Evolutionary conservation across 2,888 invertebrate species (phyloP), one percentile per base, ranked within the genome.

Genomic region (Platycheirus albimanus): DNA sequence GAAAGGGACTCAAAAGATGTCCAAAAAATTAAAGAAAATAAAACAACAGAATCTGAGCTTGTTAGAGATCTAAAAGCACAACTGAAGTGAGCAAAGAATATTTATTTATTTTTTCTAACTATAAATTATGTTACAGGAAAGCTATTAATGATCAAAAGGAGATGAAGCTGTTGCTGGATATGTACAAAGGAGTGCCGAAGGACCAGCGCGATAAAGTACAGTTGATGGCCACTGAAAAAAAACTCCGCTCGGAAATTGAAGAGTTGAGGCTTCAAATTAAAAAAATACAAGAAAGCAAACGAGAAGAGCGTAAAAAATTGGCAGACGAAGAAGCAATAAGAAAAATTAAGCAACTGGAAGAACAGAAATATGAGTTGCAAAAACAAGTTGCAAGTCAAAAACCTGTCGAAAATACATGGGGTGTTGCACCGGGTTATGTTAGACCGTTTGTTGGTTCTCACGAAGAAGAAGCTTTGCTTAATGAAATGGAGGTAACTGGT

Each of bases 401-500:
- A 91, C 95, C 95, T 92, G 93, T 92, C 71, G 90, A 90, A 49
- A 89, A 88, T 64, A 66, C 88, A 15, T 90, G 90, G 90, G 87
- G 87, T 38, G 86, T 71, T 11, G 72, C 84, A 6, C 66, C 84
- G 2, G 75, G 84, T 87, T 94, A 93, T 88, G 92, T 93, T 20
- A 88, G 95, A 28, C 94, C 95, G 0, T 95, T 95, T 88, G 95
- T 94, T 0, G 95, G 95, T 1, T 95, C 95, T 0, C 94, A 94
- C 88, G 98, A 99, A 90, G 99, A 99, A 90, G 99, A 99, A 89
- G 98, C 98, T 0, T 92, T 99, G 61, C 92, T 99, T 13, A 99
- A 97, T 89, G 99, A 99, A 91, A 99, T 99, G 98, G 99, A 99
- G 90, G 98, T 98, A 2, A 99, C 99, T 0, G 99, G 99, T 0